Base-by-base conservation (phyloP, 2,113 vertebrate species). In the Sturnus vulgaris region DNA sequence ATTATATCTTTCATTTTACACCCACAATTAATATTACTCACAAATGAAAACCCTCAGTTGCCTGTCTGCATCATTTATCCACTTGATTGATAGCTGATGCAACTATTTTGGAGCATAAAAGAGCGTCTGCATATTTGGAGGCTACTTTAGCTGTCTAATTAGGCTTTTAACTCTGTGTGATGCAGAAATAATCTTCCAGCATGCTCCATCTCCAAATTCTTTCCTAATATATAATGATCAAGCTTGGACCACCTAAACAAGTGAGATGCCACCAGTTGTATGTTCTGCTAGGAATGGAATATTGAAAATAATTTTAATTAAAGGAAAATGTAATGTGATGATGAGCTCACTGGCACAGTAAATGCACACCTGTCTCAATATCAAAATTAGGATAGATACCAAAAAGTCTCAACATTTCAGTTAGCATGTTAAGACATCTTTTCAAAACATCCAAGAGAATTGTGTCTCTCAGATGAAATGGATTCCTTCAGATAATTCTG, bases 11-110 rank as follows among this genome's bases (percentile, higher is more conserved):
- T 94, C 90, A 90, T 95, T 96, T 90, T 78, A 93, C 94, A 90
- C 93, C 90, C 88, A 96, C 92, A 95, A 81, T 90, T 93, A 88
- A 83, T 93, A 94, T 93, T 91, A 88, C 64, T 72, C 90, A 77
- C 82, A 91, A 90, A 88, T 94, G 66, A 93, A 96, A 95, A 66
- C 35, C 56, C 55, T 91, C 23, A 3, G 50, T 69, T 93, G 79
- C 64, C 76, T 90, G 68, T 66, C 95, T 83, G 72, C 90, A 73
- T 94, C 76, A 66, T 49, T 85, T 81, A 84, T 73, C 56, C 85
- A 71, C 47, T 91, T 91, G 93, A 95, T 63, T 93, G 88, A 91
- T 61, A 95, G 82, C 47, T 91, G 82, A 94, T 65, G 90, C 75
- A 95, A 95, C 79, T 86, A 59, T 71, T 92, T 49, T 82, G 79